Base-by-base conservation (phyloP, 2,888 invertebrate genomes). In the Pammene fasciana region DNA sequence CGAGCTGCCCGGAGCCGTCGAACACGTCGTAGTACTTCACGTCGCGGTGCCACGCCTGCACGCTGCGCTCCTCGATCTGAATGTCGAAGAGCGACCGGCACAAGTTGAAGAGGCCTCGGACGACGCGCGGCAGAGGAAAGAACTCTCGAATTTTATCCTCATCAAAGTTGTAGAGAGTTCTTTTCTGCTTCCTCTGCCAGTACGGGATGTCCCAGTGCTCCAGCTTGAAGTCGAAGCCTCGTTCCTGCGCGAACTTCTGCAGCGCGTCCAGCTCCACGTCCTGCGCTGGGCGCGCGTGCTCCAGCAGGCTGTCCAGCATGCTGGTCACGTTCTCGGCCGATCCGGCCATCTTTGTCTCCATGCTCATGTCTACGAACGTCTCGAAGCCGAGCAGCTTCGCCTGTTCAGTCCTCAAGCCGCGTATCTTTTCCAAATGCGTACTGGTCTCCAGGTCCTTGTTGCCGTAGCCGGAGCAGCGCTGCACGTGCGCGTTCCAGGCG, bases 301-400 rank as follows among this genome's bases (percentile, higher is more conserved):
- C 94, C 0, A 95, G 83, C 45, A 97, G 92, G 73, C 90, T 94
- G 65, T 95, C 93, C 36, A 99, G 91, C 71, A 96, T 94, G 71
- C 94, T 93, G 74, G 95, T 92, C 0, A 98, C 95, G 84, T 96
- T 96, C 64, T 96, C 94, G 13, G 97, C 87, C 73, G 93, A 95
- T 9, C 96, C 96, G 8, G 98, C 97, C 97, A 99, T 94, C 93
- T 98, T 98, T 0, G 97, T 98, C 89, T 97, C 95, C 97, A 99
- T 97, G 46, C 97, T 97, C 95, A 98, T 95, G 48, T 97, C 95
- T 0, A 95, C 96, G 86, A 93, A 98, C 65, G 94, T 95, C 72
- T 96, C 93, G 83, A 95, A 99, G 0, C 98, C 98, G 10, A 98
- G 87, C 13, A 95, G 78, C 74, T 95, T 92, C 0, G 98, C 98